These are phyloP conservation scores for Lates calcarifer DNA, from an alignment of 2,113 vertebrate species.

Conservation along the genomic window DNA sequence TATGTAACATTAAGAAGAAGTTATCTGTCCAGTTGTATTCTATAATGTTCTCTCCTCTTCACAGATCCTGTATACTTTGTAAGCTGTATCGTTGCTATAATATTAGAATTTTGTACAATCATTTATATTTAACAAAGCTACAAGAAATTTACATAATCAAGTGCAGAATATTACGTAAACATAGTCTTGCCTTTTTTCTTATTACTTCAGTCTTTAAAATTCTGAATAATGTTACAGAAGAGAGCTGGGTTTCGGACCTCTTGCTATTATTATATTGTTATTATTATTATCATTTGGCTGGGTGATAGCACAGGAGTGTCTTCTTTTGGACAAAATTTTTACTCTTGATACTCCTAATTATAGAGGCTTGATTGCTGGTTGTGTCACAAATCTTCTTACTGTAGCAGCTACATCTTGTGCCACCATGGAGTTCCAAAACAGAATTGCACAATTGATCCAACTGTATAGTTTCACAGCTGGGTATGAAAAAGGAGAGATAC, in stretches of 20 bases:
- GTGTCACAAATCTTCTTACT: slow-evolving; percentile 56
- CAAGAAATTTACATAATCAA: not conserved
- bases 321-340: slow-evolving; percentile 40
- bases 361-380: slow-evolving; percentile 29
- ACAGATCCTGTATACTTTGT: not conserved
- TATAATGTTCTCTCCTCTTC: not conserved
- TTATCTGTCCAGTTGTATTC: not conserved
- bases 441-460: slow-evolving; percentile 56
- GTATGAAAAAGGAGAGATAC: slow-evolving; percentile 40
- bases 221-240: not conserved
- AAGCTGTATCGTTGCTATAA: not conserved
- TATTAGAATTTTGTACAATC: not conserved
- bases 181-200: not conserved
- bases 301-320: slow-evolving; percentile 10
- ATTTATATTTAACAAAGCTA: not conserved
- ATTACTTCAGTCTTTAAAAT: not conserved
- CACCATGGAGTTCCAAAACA: slow-evolving; percentile 61
- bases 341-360: slow-evolving; percentile 42
- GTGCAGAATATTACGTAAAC: not conserved
- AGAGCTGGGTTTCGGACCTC: not conserved
- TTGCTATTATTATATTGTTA: not conserved
- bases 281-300: not conserved
- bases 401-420: slow-evolving; percentile 40
- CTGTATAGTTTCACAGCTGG: slow-evolving; percentile 49
- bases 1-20: not conserved